phyloP scores from a whole-genome alignment of 2,113 vertebrate species.

The Lamprologus lemairii region DNA sequence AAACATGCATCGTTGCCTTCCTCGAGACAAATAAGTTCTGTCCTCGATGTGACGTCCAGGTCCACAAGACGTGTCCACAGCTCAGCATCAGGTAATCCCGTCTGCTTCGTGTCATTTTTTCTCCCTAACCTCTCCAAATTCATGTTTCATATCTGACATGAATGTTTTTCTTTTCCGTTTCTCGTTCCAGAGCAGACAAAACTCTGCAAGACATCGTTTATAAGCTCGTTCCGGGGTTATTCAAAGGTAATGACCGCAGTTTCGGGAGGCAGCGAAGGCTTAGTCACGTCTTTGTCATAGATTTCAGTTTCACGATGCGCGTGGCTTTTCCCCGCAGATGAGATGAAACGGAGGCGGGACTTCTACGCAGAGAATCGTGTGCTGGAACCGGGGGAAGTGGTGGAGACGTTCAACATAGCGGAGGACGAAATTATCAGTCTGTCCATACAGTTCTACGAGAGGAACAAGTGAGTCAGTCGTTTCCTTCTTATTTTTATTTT shows the following conservation, averaged over 20 bases:
- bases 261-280: fast-evolving
- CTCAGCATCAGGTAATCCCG: slow-evolving; percentile 83
- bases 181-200: slow-evolving; percentile 80
- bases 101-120: fast-evolving
- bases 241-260: slow-evolving; percentile 77
- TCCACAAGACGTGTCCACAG: slow-evolving; percentile 88
- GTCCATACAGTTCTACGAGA: slow-evolving; percentile 89
- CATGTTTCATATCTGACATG: neutral
- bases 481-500: neutral
- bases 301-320: neutral
- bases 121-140: fast-evolving
- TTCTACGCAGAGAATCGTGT: slow-evolving; percentile 81
- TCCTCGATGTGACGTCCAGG: slow-evolving; percentile 89
- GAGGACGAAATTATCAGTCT: slow-evolving; percentile 91
- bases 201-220: slow-evolving; percentile 93
- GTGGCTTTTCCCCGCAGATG: slow-evolving; percentile 70
- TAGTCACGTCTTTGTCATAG: neutral
- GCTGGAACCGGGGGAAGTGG: slow-evolving; percentile 76
- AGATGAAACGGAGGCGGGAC: slow-evolving; percentile 89
- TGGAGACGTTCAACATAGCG: slow-evolving; percentile 76
- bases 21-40: slow-evolving; percentile 94
- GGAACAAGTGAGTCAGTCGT: slow-evolving; percentile 71
- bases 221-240: slow-evolving; percentile 89
- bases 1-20: slow-evolving; percentile 92
- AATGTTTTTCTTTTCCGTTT: neutral